Conservation (phyloP, 35 echinoderm and acorn worm species). For the Ophioderma brevispina region DNA sequence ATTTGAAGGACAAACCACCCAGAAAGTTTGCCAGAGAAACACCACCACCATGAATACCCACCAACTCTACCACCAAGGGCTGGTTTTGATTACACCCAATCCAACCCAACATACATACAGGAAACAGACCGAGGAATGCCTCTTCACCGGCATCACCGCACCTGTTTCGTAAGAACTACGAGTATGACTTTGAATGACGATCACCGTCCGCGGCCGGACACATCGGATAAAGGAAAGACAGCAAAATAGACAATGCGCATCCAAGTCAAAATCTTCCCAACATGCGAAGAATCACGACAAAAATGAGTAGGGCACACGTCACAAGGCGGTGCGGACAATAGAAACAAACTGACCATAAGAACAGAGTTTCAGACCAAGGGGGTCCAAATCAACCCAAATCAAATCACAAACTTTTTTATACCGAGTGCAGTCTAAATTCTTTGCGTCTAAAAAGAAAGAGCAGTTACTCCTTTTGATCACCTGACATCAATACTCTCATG, state of each 20-base stretch:
- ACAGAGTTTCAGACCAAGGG: not conserved
- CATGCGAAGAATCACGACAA: not conserved
- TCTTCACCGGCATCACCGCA: constrained; percentile 1
- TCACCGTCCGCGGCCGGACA: not conserved
- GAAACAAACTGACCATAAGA: not conserved
- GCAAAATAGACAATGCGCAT: not conserved
- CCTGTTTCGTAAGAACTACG: not conserved
- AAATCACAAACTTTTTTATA: not conserved
- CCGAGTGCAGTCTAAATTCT: constrained; percentile 32
- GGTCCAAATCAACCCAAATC: not conserved
- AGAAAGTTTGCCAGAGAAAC: not conserved
- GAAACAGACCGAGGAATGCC: not conserved
- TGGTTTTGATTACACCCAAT: not conserved
- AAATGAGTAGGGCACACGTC: not conserved
- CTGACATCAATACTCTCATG: constrained; percentile 13
- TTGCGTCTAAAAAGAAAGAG: constrained; percentile 5
- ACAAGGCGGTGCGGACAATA: not conserved
- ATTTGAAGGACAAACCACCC: not conserved
- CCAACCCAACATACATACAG: not conserved
- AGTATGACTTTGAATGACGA: not conserved
- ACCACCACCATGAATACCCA: not conserved
- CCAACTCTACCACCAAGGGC: not conserved
- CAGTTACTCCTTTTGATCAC: not conserved
- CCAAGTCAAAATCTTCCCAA: not conserved
- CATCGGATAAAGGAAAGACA: not conserved